These are phyloP conservation scores for Oreohelix idahoensis DNA, from an alignment of 1,140 invertebrate genomes.

Conservation along the genomic window DNA sequence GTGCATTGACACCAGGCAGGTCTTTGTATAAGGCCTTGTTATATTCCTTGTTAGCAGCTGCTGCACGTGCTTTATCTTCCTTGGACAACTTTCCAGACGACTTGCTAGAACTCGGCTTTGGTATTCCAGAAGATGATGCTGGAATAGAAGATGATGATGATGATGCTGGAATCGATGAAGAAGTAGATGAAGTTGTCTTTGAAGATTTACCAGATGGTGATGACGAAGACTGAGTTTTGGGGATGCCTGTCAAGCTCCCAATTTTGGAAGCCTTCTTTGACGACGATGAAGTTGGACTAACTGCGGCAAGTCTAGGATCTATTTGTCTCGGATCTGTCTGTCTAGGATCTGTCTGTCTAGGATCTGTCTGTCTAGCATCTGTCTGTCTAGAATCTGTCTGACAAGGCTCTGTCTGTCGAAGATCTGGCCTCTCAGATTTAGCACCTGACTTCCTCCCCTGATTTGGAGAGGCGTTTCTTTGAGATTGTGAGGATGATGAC, in stretches of 20 bases:
- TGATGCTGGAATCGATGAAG: constrained; percentile 48
- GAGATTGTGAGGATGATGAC: not conserved
- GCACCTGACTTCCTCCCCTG: constrained; percentile 25
- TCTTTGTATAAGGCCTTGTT: constrained; percentile 43
- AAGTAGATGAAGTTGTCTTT: constrained; percentile 30
- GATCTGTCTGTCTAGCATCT: not conserved
- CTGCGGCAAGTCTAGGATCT: constrained; percentile 37
- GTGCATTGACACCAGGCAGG: constrained; percentile 36
- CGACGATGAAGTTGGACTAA: constrained; percentile 42
- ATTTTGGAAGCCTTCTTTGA: constrained; percentile 63
- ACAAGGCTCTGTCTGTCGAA: not conserved
- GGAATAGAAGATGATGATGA: constrained; percentile 55
- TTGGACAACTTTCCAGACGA: constrained; percentile 49
- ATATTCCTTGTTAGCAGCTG: constrained; percentile 40
- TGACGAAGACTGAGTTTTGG: constrained; percentile 50
- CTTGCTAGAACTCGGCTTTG: constrained; percentile 58
- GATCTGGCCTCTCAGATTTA: constrained; percentile 8
- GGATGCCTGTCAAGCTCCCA: constrained; percentile 60
- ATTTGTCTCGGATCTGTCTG: not conserved
- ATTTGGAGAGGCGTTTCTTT: constrained; percentile 23
- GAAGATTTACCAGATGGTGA: constrained; percentile 42
- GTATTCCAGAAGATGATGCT: constrained; percentile 44
- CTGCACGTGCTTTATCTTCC: constrained; percentile 54
- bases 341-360: not conserved
- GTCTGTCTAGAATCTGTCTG: constrained; percentile 15